These are phyloP conservation scores for Hyposoter dolosus DNA, from an alignment of 2,888 invertebrate species.

Conservation along the genomic window DNA sequence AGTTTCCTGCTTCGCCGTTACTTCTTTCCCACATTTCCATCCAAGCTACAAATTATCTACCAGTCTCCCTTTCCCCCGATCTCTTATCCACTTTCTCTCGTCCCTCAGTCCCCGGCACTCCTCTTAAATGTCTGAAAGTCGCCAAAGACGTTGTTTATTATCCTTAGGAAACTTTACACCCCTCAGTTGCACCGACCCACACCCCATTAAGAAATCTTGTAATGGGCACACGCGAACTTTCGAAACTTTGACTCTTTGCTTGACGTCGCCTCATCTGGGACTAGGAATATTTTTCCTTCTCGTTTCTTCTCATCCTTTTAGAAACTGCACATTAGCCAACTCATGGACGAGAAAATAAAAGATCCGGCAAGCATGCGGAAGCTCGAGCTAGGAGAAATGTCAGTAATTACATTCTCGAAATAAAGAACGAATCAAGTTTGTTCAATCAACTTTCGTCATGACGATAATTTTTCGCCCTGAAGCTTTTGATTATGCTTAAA, in stretches of 20 bases:
- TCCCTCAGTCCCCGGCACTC: constrained; percentile 18
- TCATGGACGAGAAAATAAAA: background rate
- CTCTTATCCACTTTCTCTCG: background rate
- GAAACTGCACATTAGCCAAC: constrained; percentile 2
- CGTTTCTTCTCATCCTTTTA: background rate
- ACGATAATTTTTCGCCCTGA: background rate
- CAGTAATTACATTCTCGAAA: background rate
- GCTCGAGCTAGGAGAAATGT: background rate
- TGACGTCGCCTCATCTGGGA: constrained; percentile 20
- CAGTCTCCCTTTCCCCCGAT: constrained; percentile 13
- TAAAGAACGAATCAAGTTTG: background rate
- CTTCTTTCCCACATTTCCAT: constrained; percentile 6
- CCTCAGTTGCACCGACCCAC: background rate
- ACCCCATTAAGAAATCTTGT: constrained; percentile 58
- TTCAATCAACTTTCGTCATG: background rate
- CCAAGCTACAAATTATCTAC: constrained; percentile 62
- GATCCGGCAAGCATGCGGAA: background rate
- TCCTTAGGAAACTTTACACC: constrained; percentile 47
- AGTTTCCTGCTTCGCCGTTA: constrained; percentile 17
- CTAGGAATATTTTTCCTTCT: background rate
- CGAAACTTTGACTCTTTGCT: constrained; percentile 41
- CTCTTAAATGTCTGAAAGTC: constrained; percentile 45
- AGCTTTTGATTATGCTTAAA: background rate
- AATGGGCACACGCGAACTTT: constrained; percentile 54
- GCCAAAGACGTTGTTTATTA: constrained; percentile 63